Evolutionary conservation across 2,888 invertebrate species (phyloP).

Genomic region (Patella ulyssiponensis): DNA sequence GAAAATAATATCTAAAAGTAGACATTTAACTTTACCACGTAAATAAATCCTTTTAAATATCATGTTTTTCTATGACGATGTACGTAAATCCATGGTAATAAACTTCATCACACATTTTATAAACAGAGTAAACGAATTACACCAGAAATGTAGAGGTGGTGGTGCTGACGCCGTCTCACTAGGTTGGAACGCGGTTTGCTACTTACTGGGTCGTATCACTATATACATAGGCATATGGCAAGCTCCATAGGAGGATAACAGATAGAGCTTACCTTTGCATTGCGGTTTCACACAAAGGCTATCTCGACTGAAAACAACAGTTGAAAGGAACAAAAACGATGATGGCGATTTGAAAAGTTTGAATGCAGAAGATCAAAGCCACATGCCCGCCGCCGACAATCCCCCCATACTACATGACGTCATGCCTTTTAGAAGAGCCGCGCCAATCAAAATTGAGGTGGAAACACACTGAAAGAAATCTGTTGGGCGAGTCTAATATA

Average conservation of each 20-base stretch:
- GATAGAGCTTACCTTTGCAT: slow-evolving; percentile 8
- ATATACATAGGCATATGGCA: slow-evolving; percentile 15
- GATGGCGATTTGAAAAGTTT: slow-evolving; percentile 56
- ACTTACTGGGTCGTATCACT: slow-evolving; percentile 12
- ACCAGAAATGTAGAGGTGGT: background rate
- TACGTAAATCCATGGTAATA: too few species aligned
- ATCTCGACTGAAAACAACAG: slow-evolving; percentile 2
- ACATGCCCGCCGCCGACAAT: slow-evolving; percentile 67
- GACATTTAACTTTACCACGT: too few species aligned
- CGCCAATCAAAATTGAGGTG: slow-evolving; percentile 65
- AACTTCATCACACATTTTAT: too few species aligned
- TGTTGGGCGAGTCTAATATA: slow-evolving; percentile 48
- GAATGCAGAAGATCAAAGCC: slow-evolving; percentile 66
- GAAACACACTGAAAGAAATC: slow-evolving; percentile 65
- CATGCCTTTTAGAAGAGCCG: slow-evolving; percentile 64
- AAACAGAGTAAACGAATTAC: background rate
- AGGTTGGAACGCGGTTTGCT: slow-evolving; percentile 6
- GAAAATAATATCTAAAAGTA: too few species aligned
- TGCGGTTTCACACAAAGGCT: slow-evolving; percentile 4
- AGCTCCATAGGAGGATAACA: background rate
- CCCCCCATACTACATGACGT: slow-evolving; percentile 63
- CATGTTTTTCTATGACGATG: too few species aligned
- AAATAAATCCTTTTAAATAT: too few species aligned
- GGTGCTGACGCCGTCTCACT: slow-evolving; percentile 9
- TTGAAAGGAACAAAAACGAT: slow-evolving; percentile 30